Percentiles rank a stretch among this genome's conserved stretches.
Conservation (phyloP, 2,113 vertebrate genomes). For the Dermatemys mawii region DNA sequence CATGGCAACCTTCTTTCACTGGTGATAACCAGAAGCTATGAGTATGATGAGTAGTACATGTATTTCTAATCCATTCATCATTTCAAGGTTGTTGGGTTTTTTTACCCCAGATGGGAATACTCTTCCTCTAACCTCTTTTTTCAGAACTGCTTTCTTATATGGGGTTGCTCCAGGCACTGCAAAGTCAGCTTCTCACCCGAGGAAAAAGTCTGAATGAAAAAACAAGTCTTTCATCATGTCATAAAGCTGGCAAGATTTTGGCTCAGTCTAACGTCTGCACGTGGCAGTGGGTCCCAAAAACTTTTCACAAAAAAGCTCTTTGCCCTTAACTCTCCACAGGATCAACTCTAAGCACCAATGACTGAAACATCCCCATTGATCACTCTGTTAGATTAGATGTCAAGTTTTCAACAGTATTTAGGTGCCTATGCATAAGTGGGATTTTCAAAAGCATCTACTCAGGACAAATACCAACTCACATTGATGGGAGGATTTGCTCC, state of each 20-base stretch:
- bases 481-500: neutral
- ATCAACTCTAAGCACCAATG: neutral
- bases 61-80: neutral
- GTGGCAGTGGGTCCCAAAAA: neutral
- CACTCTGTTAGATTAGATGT: neutral
- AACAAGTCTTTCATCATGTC: neutral
- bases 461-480: neutral
- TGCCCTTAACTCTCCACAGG: neutral
- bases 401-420: neutral
- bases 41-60: too few species aligned
- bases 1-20: neutral
- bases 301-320: neutral
- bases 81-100: neutral
- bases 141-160: neutral
- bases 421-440: neutral
- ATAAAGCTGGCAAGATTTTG: neutral
- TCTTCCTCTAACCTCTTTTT: neutral
- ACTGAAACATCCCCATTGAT: neutral
- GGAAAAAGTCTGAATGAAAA: neutral
- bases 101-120: neutral
- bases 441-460: neutral
- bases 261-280: neutral
- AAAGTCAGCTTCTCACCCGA: neutral
- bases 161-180: neutral
- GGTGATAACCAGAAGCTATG: neutral